Evolutionary conservation across 2,888 invertebrate genomes (phyloP).

Genomic region (Agrilus mali): DNA sequence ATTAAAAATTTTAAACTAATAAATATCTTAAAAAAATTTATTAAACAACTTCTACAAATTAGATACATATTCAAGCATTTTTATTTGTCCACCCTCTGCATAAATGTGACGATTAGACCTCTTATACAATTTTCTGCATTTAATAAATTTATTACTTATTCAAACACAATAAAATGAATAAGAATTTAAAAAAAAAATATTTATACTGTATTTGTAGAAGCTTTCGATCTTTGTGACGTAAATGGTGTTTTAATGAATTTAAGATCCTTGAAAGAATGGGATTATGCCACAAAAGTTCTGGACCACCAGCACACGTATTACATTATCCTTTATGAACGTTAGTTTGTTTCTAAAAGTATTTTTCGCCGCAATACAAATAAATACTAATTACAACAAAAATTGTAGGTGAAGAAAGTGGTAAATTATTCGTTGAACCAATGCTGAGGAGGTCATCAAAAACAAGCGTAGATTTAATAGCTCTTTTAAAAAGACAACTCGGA

Average conservation of each 20-base stretch:
- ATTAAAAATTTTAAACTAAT: no score
- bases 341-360: constrained; percentile 6
- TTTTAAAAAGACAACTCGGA: constrained; percentile 9
- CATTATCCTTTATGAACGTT: constrained; percentile 22
- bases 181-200: not conserved
- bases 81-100: no score
- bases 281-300: constrained; percentile 21
- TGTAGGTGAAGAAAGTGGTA: constrained; percentile 13
- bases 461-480: constrained; percentile 10
- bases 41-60: no score
- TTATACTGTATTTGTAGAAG: constrained; percentile 14
- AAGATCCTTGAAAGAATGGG: constrained; percentile 13
- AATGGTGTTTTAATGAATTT: constrained; percentile 19
- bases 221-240: constrained; percentile 26
- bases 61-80: no score
- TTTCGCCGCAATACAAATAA: not conserved
- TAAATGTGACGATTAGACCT: no score
- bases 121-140: no score
- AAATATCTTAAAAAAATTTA: no score
- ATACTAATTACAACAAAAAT: not conserved
- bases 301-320: constrained; percentile 18
- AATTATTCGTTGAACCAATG: constrained; percentile 11
- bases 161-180: not conserved
- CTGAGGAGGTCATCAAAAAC: constrained; percentile 11
- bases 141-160: not conserved